Evolutionary conservation across 2,113 vertebrate species (phyloP), one percentile per base, ranked within the genome.

Genomic region (Macheiramphus alcinus): DNA sequence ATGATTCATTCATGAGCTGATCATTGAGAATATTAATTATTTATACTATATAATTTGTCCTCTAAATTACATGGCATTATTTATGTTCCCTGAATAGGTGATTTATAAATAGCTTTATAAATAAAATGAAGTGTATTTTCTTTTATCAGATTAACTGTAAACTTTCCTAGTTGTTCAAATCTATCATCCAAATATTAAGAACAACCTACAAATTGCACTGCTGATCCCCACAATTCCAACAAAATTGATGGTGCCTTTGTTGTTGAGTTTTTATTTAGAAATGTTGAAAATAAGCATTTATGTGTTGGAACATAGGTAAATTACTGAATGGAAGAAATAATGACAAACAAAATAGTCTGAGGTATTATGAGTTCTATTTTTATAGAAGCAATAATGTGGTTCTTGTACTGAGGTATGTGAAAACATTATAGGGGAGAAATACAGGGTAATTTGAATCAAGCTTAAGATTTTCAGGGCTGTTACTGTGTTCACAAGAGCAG

Each of bases 11-110:
- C 56, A 91, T 76, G 19, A 88, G n/a, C 8, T 48, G 62, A 76
- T 93, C 62, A 80, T 50, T 66, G 78, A 93, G n/a, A 95, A 89
- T 82, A 88, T 91, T 88, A 23, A 71, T 86, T 91, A 88, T 85
- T 89, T 81, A 59, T 66, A 61, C 5, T 47, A 29, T 31, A 80
- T 47, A 72, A 90, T 83, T 95, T 91, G 6, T 90, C n/a, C 62
- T 91, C n/a, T 73, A 88, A 90, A 90, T 91, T 96, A 78, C 45
- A 68, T 72, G 27, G 1, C 34, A 83, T 92, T 93, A 76, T 86
- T 93, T 86, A 66, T 63, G 27, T 83, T 93, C 36, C 32, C 25
- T 40, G 42, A 83, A 79, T 56, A 73, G 10, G 19, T 80, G 42
- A 85, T 74, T 85, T 91, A 91, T 62, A 86, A 91, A 73, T 42